Evolutionary conservation across 2,888 invertebrate genomes (phyloP), one percentile per base, ranked within the genome.

Genomic region (Selenia dentaria): DNA sequence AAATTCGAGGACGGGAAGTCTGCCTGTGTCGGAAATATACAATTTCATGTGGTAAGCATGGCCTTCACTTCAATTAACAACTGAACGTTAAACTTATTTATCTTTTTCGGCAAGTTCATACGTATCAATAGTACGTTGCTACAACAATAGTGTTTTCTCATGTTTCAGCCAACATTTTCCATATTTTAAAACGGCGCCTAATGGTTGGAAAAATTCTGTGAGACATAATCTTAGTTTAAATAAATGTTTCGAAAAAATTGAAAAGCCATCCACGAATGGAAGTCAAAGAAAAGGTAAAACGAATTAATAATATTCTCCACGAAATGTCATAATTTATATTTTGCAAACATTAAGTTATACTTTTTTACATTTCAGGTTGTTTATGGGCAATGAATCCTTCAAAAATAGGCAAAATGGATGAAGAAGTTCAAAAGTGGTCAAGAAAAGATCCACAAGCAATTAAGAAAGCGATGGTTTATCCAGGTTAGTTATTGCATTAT

Each of bases 141-240:
- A n/a, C n/a, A n/a, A n/a, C n/a, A n/a, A n/a, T n/a, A n/a, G n/a
- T 16, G 16, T 22, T 8, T 22, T 22, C 6, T 22, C 6, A 8
- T 14, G 8, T 93, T 94, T 51, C 92, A 97, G 97, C 80, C 97
- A 98, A 83, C 98, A 99, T 81, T 99, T 99, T 78, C 99, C 99
- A 0, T 99, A 98, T 82, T 99, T 99, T 82, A 98, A 98, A 89
- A 98, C 98, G 0, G 99, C 99, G 6, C 99, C 98, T 12, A 97
- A 96, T 75, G 99, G 99, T 9, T 99, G 99, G 99, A 99, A 99
- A 88, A 99, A 99, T 80, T 99, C 99, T 2, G 99, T 99, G 0
- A 92, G 99, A 60, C 99, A 99, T 80, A 99, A 99, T 90, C 92
- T 99, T 62, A 98, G 98, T 59, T 85, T 99, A 64, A 99, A 99